phyloP scores from a whole-genome alignment of 2,113 vertebrate species.

The Nerophis lumbriciformis region DNA sequence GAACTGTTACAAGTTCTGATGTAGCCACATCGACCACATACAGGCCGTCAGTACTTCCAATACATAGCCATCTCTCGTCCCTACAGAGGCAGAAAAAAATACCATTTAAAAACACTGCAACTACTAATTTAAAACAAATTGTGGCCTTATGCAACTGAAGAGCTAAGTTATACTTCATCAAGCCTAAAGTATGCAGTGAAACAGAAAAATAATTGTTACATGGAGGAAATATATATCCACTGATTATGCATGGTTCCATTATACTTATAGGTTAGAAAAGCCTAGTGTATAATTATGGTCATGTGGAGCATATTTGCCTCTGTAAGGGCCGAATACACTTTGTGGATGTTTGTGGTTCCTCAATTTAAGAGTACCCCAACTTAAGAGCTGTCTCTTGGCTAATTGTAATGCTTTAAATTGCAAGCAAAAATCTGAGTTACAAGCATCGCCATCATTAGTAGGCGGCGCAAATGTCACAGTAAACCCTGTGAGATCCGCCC shows the following conservation, averaged over 20 bases:
- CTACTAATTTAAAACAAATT: conserved; percentile 14
- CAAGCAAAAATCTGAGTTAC: too few species aligned
- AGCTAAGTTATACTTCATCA: conserved; percentile 33
- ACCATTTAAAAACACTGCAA: conserved; percentile 18
- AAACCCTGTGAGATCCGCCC: too few species aligned
- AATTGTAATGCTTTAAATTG: too few species aligned
- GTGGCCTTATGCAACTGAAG: conserved; percentile 24
- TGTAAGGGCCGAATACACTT: neutral
- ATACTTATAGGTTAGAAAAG: neutral
- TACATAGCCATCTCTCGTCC: conserved; percentile 67
- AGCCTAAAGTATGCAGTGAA: conserved; percentile 38
- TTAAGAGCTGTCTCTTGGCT: too few species aligned
- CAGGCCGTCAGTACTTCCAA: conserved; percentile 78
- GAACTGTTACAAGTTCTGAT: conserved; percentile 72
- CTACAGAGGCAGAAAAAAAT: conserved; percentile 43
- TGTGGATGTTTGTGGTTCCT: too few species aligned
- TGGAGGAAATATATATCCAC: conserved; percentile 6
- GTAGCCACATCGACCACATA: conserved; percentile 77
- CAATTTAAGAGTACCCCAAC: too few species aligned
- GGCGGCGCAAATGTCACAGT: too few species aligned
- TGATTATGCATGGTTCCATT: conserved; percentile 3
- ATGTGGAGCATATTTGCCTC: conserved; percentile 10
- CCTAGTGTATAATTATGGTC: conserved; percentile 23
- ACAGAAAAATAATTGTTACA: conserved; percentile 28
- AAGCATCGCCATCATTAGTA: too few species aligned